Base-by-base conservation (phyloP, 2,888 invertebrate species). In the Acanthacorydalis orientalis region DNA sequence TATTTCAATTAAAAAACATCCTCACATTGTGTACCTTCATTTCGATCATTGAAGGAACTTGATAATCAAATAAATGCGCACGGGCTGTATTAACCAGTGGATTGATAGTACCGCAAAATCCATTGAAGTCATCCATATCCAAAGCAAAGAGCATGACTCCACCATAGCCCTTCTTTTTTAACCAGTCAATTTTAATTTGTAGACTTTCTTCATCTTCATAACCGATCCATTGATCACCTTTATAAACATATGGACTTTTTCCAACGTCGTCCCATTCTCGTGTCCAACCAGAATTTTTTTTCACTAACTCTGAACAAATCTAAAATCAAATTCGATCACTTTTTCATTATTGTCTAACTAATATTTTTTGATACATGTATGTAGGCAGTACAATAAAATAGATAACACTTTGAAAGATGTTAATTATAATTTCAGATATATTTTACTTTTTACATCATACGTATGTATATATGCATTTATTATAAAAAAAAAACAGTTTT, bases 81-180 rank as follows among this genome's bases (percentile, higher is more conserved):
- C 82, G 66, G 43, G 91, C 67, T 46, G 86, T 73, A 50, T 81
- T 78, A 52, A 83, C 80, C 8, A 91, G 65, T 0, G 80, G 74
- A 62, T 90, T 87, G 57, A 76, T 74, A 1, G 76, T 72, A 0
- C 90, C 90, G 57, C 91, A 91, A 1, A 86, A 60, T 0, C 88
- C 89, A 49, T 74, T 74, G 61, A 89, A 91, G 62, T 91, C 91
- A 50, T 92, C 91, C 89, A 90, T 88, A 54, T 87, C 87, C 43
- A 90, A 80, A 23, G 91, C 90, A 91, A 90, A 91, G 14, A 79
- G 83, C 91, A 91, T 91, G 1, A 87, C 89, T 0, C 91, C 91
- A 0, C 80, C 80, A 57, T 84, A 85, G 0, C 88, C 87, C 61
- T 82, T 85, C 48, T 75, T 58, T 60, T 83, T 87, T 54, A 91